A percentile compares a stretch with the other conserved stretches of the same genome.
phyloP scores from a whole-genome alignment of 2,113 vertebrate species.

The Engystomops pustulosus region DNA sequence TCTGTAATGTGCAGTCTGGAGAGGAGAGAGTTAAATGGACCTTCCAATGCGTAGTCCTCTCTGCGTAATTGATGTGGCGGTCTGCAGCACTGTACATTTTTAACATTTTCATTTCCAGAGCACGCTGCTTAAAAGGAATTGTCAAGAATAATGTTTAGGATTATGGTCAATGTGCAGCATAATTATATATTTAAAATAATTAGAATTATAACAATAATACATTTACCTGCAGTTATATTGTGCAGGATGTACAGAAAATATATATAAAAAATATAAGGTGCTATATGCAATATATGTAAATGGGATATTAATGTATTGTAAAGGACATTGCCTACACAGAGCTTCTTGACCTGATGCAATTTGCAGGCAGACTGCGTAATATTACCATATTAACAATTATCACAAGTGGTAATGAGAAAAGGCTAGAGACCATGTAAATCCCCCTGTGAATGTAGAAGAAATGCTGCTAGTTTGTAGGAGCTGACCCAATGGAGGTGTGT shows the following conservation, averaged over 20 bases:
- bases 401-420: background rate
- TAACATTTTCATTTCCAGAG: background rate
- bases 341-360: too few relatives aligned
- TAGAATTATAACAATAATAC: background rate
- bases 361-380: background rate
- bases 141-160: too few relatives aligned
- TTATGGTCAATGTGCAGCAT: background rate
- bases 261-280: background rate
- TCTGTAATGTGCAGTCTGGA: background rate
- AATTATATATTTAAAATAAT: background rate
- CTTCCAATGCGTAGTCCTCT: background rate
- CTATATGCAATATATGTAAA: background rate
- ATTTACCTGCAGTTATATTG: background rate
- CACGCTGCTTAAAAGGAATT: background rate
- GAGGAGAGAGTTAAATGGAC: background rate
- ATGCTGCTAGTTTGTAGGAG: background rate
- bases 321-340: too few relatives aligned
- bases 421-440: slow-evolving; percentile 5
- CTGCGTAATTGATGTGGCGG: background rate
- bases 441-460: slow-evolving; percentile 23
- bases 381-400: background rate
- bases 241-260: background rate
- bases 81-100: background rate
- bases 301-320: background rate
- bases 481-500: slow-evolving; percentile 64